Base-by-base conservation (phyloP, 1,140 invertebrate genomes). In the Lerema accius region DNA sequence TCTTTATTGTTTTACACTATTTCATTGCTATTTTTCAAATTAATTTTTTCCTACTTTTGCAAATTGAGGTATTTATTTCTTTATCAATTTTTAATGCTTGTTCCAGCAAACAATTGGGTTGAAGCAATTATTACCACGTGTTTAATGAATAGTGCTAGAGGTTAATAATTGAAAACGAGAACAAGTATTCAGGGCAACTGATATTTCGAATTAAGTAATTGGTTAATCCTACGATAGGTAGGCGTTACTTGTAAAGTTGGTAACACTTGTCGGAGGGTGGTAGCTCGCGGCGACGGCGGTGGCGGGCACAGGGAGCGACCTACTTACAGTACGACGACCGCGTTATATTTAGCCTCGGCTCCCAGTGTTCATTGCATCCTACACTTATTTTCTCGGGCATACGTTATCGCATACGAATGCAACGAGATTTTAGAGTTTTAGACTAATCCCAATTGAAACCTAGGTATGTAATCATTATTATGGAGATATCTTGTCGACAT, bases 271-370 rank as follows among this genome's bases (percentile, higher is more conserved):
- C 23, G 11, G 65, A 67, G 66, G 62, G 64, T 69, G 60, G 67
- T 61, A 67, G 56, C 26, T 67, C 35, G 61, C 43, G 32, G 59
- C 63, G 45, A 37, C 62, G 64, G 59, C 46, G 35, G 49, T 65
- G 45, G 42, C 64, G 63, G 61, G 71, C 50, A 32, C 71, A 75
- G 81, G 78, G 79, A 80, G 78, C 73, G 84, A 83, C 84, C 86
- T 69, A 80, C 37, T 82, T 89, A 67, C 61, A 69, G 86, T 74
- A 78, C 86, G 74, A 67, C 76, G 86, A 82, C 84, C 84, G 79
- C 59, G 68, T 71, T 87, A 86, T 86, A 86, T 89, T 84, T 86
- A 86, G 83, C 76, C 42, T 45, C 40, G 62, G 66, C 67, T 76
- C 78, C 78, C 69, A 71, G 73, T 28, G 65, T 69, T 56, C 71